Conservation (phyloP, 2,888 invertebrate genomes). For the Cataglyphis albicans region DNA sequence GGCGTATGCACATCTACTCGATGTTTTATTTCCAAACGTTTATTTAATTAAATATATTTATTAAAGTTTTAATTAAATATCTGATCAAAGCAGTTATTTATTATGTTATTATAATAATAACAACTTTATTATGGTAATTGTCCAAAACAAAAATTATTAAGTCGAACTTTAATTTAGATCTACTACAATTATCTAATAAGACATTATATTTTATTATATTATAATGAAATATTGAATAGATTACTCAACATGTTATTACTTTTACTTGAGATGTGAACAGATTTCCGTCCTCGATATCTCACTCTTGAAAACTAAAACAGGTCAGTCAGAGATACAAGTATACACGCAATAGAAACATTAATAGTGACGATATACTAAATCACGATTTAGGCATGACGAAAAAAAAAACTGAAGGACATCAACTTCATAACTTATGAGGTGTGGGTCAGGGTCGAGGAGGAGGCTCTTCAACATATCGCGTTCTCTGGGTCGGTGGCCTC, state of each 20-base stretch:
- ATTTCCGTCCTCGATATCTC: neutral
- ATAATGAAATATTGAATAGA: neutral
- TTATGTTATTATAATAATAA: no score
- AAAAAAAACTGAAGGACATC: slow-evolving; percentile 24
- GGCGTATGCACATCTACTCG: neutral
- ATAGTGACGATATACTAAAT: slow-evolving; percentile 8
- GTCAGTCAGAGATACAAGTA: neutral
- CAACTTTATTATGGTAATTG: neutral
- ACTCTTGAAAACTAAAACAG: neutral
- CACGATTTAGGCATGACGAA: slow-evolving; percentile 6
- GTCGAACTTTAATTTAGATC: neutral
- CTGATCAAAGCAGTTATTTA: neutral
- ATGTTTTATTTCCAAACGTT: neutral
- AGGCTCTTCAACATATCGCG: slow-evolving; percentile 60
- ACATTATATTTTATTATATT: neutral
- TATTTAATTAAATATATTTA: neutral
- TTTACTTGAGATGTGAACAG: neutral
- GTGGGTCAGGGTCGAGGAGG: slow-evolving; percentile 83
- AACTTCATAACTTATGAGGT: slow-evolving; percentile 49
- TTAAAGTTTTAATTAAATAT: neutral
- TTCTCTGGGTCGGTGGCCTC: slow-evolving; percentile 82
- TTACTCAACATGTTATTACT: slow-evolving; percentile 9
- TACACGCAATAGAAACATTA: neutral
- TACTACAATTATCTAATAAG: neutral
- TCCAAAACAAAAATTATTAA: neutral